These are phyloP conservation scores for Amazona guildingii DNA, from an alignment of 2,113 vertebrate species.

Conservation along the genomic window DNA sequence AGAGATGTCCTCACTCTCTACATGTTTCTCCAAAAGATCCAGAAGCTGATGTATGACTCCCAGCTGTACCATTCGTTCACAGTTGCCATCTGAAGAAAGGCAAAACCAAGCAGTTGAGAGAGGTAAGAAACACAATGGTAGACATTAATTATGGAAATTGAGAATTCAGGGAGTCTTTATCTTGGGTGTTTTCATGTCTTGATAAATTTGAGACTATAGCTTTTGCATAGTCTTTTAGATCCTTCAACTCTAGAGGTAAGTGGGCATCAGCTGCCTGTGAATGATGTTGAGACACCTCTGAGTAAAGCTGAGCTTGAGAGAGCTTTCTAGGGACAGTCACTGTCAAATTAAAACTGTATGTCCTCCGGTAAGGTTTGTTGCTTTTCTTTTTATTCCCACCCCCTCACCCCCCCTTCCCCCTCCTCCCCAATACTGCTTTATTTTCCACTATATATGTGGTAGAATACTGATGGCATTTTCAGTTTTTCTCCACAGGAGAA, in stretches of 20 bases:
- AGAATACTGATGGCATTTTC: neutral
- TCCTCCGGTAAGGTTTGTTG: neutral
- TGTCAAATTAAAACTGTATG: neutral
- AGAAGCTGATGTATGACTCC: slow-evolving; percentile 85
- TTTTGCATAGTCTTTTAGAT: neutral
- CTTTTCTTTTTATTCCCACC: neutral
- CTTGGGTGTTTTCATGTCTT: neutral
- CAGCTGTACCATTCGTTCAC: slow-evolving; percentile 83
- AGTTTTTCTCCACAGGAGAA: neutral
- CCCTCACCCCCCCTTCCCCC: neutral
- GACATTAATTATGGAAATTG: neutral
- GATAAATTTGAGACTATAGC: neutral
- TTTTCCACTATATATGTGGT: neutral
- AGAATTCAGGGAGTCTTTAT: neutral
- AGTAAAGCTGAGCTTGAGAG: neutral
- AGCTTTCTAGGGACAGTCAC: neutral
- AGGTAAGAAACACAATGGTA: neutral
- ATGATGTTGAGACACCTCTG: neutral
- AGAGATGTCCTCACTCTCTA: slow-evolving; percentile 79
- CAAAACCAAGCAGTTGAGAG: neutral
- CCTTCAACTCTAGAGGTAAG: neutral
- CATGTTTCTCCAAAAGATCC: slow-evolving; percentile 82
- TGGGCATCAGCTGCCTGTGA: neutral
- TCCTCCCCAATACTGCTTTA: neutral
- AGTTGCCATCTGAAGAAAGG: slow-evolving; percentile 80